These are phyloP conservation scores for Diplazon laetatorius DNA, from an alignment of 2,888 invertebrate species.

Conservation along the genomic window DNA sequence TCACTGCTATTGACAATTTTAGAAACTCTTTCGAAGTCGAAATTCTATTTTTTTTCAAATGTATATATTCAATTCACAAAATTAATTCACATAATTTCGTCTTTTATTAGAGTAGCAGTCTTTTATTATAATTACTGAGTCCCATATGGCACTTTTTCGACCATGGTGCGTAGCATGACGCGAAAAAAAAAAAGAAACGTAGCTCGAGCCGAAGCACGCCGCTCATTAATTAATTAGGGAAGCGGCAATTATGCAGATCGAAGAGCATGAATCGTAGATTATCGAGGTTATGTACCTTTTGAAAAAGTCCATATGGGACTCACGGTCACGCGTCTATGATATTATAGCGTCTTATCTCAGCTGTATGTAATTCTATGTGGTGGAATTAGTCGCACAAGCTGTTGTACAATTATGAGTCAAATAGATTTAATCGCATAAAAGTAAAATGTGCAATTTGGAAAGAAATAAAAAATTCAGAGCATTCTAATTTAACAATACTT, in stretches of 20 bases:
- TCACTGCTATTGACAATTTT: too few species aligned
- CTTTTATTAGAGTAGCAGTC: slow-evolving; percentile 9
- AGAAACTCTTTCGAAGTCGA: too few species aligned
- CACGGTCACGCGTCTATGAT: slow-evolving; percentile 8
- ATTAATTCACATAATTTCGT: slow-evolving; percentile 8
- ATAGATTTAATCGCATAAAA: slow-evolving; percentile 1
- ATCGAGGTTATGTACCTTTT: slow-evolving; percentile 6
- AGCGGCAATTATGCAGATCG: slow-evolving; percentile 40
- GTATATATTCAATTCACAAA: not conserved
- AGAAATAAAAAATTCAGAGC: not conserved
- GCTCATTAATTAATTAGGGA: slow-evolving; percentile 33
- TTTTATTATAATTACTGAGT: slow-evolving; percentile 22
- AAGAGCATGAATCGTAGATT: slow-evolving; percentile 33
- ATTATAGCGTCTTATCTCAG: not conserved
- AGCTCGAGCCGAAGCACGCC: slow-evolving; percentile 7
- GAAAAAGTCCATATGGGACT: slow-evolving; percentile 47
- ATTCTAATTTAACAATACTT: too few species aligned
- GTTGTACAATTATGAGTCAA: slow-evolving; percentile 26
- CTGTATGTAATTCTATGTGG: slow-evolving; percentile 4
- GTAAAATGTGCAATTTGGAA: slow-evolving; percentile 10
- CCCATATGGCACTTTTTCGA: slow-evolving; percentile 37
- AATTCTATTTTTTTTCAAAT: slow-evolving; percentile 10
- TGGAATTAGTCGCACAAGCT: slow-evolving; percentile 5
- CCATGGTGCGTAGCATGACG: slow-evolving; percentile 16
- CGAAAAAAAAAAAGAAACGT: slow-evolving; percentile 32